These are phyloP conservation scores for Helostoma temminkii DNA, from an alignment of 2,797 vertebrate genomes.

Conservation along the genomic window DNA sequence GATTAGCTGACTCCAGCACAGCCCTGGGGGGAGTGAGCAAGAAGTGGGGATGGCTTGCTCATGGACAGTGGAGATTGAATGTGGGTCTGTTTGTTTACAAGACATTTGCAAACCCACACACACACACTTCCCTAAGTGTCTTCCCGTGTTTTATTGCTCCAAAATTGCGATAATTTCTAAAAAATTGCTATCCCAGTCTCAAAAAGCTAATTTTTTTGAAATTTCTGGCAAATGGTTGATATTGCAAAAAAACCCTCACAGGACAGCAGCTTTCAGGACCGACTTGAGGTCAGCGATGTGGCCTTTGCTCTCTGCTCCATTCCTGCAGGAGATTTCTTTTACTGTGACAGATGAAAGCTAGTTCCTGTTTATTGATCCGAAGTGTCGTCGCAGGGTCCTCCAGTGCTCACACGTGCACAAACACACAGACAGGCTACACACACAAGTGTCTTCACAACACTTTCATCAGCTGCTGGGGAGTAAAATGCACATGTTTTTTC, in stretches of 20 bases:
- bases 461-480: conserved; percentile 33
- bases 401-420: neutral
- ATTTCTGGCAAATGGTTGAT: conserved; percentile 1
- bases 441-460: conserved; percentile 1
- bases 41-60: conserved; percentile 30
- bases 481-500: conserved; percentile 36
- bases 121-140: neutral
- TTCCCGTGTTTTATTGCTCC: neutral
- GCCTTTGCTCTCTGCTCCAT: conserved; percentile 33
- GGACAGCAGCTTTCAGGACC: conserved; percentile 13
- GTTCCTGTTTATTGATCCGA: conserved; percentile 73
- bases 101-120: conserved; percentile 10
- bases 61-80: conserved; percentile 26
- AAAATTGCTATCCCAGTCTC: neutral
- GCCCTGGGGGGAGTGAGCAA: conserved; percentile 21
- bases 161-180: conserved; percentile 7
- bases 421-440: neutral
- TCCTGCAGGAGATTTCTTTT: conserved; percentile 43
- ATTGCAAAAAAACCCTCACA: neutral
- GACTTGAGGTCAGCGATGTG: conserved; percentile 19
- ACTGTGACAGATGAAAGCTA: conserved; percentile 63
- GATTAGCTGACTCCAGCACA: conserved; percentile 40
- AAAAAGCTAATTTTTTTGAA: conserved; percentile 13
- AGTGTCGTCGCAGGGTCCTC: conserved; percentile 12
- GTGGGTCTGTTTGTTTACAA: conserved; percentile 6